Percentiles rank a stretch among this genome's conserved stretches.
Evolutionary conservation across 2,888 invertebrate species (phyloP).

Genomic region (Aspidiotus destructor): DNA sequence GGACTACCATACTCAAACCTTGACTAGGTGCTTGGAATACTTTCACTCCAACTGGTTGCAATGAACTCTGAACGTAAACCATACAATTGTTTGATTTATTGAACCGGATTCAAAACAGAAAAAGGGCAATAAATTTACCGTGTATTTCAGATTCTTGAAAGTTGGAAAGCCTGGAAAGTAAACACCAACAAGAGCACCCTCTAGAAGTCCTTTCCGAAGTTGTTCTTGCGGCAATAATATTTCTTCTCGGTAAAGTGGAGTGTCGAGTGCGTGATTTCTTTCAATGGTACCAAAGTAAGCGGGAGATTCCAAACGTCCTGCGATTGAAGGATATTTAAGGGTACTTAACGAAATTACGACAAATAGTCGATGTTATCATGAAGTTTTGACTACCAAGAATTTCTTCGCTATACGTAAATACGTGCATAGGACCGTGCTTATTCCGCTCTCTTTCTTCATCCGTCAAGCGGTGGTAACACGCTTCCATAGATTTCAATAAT

Average conservation of each 20-base stretch:
- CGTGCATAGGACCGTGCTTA: constrained; percentile 73
- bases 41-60: constrained; percentile 62
- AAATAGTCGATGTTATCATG: not conserved
- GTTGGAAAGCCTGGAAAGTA: constrained; percentile 89
- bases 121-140: constrained; percentile 47
- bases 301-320: constrained; percentile 45
- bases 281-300: constrained; percentile 54
- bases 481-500: constrained; percentile 65
- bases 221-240: constrained; percentile 50
- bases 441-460: constrained; percentile 66
- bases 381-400: constrained; percentile 47
- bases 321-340: constrained; percentile 17
- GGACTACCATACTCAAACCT: constrained; percentile 71
- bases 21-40: constrained; percentile 81
- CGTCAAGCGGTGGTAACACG: constrained; percentile 55
- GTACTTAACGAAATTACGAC: not conserved
- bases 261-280: constrained; percentile 50
- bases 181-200: constrained; percentile 56
- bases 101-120: constrained; percentile 5
- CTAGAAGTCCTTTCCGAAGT: constrained; percentile 60
- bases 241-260: constrained; percentile 48
- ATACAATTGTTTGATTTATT: not conserved
- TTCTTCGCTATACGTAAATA: constrained; percentile 57
- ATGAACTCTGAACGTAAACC: constrained; percentile 47
- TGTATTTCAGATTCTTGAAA: constrained; percentile 70